phyloP scores from a whole-genome alignment of 2,797 vertebrate species.

The Schizothorax lantsangensis region DNA sequence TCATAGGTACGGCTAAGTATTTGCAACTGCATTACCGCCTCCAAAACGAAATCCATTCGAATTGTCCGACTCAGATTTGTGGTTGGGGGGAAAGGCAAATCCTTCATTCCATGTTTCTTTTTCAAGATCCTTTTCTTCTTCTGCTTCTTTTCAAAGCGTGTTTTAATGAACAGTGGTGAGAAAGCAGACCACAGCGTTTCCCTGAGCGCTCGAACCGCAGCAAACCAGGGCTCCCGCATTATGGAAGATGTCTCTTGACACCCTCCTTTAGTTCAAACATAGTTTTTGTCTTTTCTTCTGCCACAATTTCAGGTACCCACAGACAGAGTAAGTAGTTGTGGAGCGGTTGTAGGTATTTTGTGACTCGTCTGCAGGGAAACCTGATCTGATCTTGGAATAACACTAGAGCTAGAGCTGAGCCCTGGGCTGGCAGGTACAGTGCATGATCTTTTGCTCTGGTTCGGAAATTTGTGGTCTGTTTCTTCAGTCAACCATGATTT shows the following conservation, averaged over 20 bases:
- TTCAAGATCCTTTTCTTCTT: constrained; percentile 71
- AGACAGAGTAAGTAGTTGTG: constrained; percentile 81
- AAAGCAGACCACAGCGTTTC: constrained; percentile 88
- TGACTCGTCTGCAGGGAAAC: constrained; percentile 79
- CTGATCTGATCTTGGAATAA: constrained; percentile 66
- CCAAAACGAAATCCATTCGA: constrained; percentile 41
- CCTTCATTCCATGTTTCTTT: constrained; percentile 71
- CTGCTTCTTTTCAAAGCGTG: constrained; percentile 76
- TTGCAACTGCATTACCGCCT: constrained; percentile 61
- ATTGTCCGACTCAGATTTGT: constrained; percentile 35
- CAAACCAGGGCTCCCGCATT: constrained; percentile 69
- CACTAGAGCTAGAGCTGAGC: constrained; percentile 78
- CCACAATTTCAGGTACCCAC: constrained; percentile 80
- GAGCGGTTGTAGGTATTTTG: constrained; percentile 73
- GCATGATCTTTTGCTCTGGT: constrained; percentile 84
- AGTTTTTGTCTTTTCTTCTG: constrained; percentile 73
- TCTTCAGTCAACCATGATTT: constrained; percentile 60
- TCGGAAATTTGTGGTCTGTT: constrained; percentile 89
- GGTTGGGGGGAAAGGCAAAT: constrained; percentile 46
- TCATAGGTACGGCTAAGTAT: constrained; percentile 90
- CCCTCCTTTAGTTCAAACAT: constrained; percentile 68
- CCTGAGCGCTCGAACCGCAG: constrained; percentile 86
- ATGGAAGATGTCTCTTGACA: constrained; percentile 50
- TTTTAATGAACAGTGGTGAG: constrained; percentile 81
- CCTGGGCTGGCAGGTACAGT: constrained; percentile 74